phyloP scores from a whole-genome alignment of 2,797 vertebrate species.

The Loris lydekkerianus region DNA sequence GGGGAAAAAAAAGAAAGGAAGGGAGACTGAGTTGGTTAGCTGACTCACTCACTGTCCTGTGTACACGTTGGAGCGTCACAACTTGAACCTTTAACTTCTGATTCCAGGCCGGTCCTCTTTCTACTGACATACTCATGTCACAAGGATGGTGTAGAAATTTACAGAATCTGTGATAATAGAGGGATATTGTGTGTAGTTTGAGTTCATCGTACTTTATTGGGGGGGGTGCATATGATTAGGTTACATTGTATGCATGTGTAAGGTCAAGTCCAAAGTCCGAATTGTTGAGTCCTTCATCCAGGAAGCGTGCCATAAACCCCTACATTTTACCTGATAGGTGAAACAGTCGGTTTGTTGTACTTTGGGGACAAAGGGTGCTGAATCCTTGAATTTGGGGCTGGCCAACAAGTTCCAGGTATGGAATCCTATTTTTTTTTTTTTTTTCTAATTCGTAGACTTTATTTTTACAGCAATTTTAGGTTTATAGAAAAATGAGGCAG shows the following conservation, averaged over 20 bases:
- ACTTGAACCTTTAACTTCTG: background rate
- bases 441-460: background rate
- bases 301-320: too few relatives aligned
- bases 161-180: background rate
- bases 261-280: too few relatives aligned
- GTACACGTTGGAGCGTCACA: rapidly evolving
- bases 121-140: background rate
- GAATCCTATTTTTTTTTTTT: background rate
- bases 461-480: background rate
- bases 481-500: background rate
- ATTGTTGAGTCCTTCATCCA: too few relatives aligned
- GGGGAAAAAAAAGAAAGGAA: background rate
- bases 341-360: too few relatives aligned
- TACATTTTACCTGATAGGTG: too few relatives aligned
- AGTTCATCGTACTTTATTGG: background rate
- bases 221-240: too few relatives aligned
- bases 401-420: background rate
- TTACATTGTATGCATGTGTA: too few relatives aligned
- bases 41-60: background rate
- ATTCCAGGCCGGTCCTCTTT: background rate
- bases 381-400: background rate
- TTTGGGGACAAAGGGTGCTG: background rate
- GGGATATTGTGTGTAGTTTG: background rate
- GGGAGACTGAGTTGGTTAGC: background rate
- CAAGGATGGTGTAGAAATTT: background rate